A percentile compares a stretch with the other conserved stretches of the same genome.
These are phyloP conservation scores for Clusia tigrina DNA, from an alignment of 2,888 invertebrate genomes.

Conservation along the genomic window DNA sequence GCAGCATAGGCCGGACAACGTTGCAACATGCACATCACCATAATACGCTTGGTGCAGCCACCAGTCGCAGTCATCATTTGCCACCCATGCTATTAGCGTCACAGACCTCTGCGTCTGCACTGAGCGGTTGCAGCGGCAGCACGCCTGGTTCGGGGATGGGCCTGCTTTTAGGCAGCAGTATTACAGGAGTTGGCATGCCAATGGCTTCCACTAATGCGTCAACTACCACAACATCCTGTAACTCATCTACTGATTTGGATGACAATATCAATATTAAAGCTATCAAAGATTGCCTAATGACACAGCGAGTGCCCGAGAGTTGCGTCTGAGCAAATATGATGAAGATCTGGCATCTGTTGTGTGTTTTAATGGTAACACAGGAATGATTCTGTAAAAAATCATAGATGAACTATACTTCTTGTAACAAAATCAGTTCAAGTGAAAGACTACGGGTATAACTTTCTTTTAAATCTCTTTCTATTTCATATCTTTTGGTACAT, in stretches of 20 bases:
- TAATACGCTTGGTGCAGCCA: slow-evolving; percentile 9
- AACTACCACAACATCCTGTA: slow-evolving; percentile 57
- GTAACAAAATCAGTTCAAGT: too few relatives aligned
- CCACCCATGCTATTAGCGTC: slow-evolving; percentile 45
- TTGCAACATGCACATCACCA: slow-evolving; percentile 45
- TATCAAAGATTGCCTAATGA: slow-evolving; percentile 86
- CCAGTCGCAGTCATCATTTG: slow-evolving; percentile 32
- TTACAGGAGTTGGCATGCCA: slow-evolving; percentile 41
- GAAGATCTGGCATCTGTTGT: too few relatives aligned
- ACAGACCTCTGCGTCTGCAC: slow-evolving; percentile 40
- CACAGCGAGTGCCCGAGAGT: slow-evolving; percentile 86
- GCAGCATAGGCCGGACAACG: slow-evolving; percentile 36
- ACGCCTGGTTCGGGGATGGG: slow-evolving; percentile 50
- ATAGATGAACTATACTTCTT: too few relatives aligned
- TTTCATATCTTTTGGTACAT: too few relatives aligned
- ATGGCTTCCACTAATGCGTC: slow-evolving; percentile 44
- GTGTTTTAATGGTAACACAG: too few relatives aligned
- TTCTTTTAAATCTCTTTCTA: too few relatives aligned
- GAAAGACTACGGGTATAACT: too few relatives aligned
- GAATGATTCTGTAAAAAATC: too few relatives aligned
- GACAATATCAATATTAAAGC: slow-evolving; percentile 80
- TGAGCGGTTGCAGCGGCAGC: slow-evolving; percentile 43
- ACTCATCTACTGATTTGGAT: slow-evolving; percentile 61
- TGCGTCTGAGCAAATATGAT: slow-evolving; percentile 85
- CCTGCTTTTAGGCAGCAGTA: slow-evolving; percentile 48